Conservation (phyloP, 2,888 invertebrate genomes). For the Nowickia ferox region DNA sequence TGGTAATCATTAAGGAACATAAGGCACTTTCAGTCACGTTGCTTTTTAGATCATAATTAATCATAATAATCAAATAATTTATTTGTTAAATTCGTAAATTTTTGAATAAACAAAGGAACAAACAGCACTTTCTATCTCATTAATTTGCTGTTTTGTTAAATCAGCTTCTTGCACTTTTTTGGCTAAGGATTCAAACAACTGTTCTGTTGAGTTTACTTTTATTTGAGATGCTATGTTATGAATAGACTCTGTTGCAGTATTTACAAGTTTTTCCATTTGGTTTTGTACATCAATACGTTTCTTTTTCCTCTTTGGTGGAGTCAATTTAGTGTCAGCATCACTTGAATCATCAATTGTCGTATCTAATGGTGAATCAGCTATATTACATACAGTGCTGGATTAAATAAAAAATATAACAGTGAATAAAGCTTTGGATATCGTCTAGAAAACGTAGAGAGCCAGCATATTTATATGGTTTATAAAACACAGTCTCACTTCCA, state of each 20-base stretch:
- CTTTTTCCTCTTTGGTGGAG: conserved; percentile 2
- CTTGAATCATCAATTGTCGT: conserved; percentile 5
- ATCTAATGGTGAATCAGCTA: not conserved
- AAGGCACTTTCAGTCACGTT: not conserved
- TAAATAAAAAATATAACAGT: conserved; percentile 7
- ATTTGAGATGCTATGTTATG: conserved; percentile 1
- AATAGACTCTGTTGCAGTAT: not conserved
- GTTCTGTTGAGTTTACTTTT: conserved; percentile 10
- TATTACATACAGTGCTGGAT: conserved; percentile 8
- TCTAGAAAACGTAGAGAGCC: too few species aligned
- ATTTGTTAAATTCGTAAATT: conserved; percentile 4
- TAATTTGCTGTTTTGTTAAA: conserved; percentile 23
- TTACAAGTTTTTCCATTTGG: conserved; percentile 10
- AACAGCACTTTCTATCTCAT: conserved; percentile 4
- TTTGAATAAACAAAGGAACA: conserved; percentile 27
- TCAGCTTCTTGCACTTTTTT: conserved; percentile 20
- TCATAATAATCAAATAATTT: not conserved
- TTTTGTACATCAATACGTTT: not conserved
- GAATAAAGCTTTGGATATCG: too few species aligned
- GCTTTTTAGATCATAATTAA: not conserved
- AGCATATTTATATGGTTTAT: too few species aligned
- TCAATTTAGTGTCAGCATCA: conserved; percentile 7
- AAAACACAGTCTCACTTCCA: too few species aligned
- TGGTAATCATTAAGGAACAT: not conserved
- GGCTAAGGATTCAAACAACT: conserved; percentile 1